Conservation (phyloP, 2,797 vertebrate species). For the Nannoperca obscura region DNA sequence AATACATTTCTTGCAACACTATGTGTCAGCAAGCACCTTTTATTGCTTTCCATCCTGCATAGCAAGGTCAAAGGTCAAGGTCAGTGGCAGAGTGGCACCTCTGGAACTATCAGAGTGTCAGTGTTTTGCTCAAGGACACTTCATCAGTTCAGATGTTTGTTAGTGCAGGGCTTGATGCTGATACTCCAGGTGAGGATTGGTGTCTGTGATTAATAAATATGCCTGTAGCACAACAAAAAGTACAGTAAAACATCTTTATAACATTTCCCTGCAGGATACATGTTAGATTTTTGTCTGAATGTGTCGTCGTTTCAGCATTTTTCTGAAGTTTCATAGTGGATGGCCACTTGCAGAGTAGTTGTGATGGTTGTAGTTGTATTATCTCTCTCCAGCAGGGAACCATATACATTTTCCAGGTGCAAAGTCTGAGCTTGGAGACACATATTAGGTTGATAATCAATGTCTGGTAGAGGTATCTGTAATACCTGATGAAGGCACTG, state of each 20-base stretch:
- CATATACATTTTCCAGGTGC: not conserved
- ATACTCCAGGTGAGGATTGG: not conserved
- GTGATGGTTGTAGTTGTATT: not conserved
- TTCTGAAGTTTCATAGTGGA: not conserved
- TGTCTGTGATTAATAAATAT: not conserved
- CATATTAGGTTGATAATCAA: not conserved
- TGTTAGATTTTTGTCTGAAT: not conserved
- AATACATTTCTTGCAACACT: not conserved
- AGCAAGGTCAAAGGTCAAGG: conserved; percentile 50
- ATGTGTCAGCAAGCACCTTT: not conserved
- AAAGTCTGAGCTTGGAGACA: not conserved
- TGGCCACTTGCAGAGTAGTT: not conserved
- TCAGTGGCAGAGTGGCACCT: not conserved
- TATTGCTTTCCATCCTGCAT: not conserved
- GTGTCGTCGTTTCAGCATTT: not conserved
- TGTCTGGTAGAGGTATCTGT: not conserved
- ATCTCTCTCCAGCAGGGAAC: not conserved
- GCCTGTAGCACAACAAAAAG: not conserved
- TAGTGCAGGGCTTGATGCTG: not conserved
- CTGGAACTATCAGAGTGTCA: not conserved
- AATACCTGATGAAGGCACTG: conserved; percentile 1
- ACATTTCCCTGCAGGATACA: not conserved
- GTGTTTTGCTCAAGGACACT: not conserved
- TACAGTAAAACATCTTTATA: not conserved
- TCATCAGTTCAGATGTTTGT: not conserved